Conservation (phyloP, 2,113 vertebrate genomes). For the Opisthocomus hoazin region DNA sequence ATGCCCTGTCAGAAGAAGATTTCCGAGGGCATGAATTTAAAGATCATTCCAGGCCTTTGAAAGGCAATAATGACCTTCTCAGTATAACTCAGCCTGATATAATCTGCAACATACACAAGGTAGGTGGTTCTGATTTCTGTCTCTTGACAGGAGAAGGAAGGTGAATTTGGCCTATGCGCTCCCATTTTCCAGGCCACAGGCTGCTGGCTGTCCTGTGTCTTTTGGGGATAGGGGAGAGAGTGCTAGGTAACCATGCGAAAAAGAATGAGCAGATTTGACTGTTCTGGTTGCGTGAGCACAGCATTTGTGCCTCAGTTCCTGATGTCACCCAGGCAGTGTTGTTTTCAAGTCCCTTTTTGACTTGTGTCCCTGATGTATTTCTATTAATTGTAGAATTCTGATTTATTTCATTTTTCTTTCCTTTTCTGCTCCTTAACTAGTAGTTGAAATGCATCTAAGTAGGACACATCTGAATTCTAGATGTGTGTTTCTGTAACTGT, state of each 20-base stretch:
- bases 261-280: conserved; percentile 23
- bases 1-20: conserved; percentile 77
- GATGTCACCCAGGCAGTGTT: background rate
- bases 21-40: conserved; percentile 88
- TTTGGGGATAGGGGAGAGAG: background rate
- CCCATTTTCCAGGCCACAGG: background rate
- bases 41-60: conserved; percentile 81
- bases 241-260: background rate
- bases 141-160: background rate
- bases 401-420: background rate
- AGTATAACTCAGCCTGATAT: conserved; percentile 87
- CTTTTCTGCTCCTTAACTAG: background rate
- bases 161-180: background rate
- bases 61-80: conserved; percentile 95
- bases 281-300: conserved; percentile 8
- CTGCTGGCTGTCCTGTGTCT: background rate
- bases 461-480: conserved; percentile 1
- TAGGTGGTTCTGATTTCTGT: conserved; percentile 42
- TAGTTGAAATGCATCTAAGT: background rate
- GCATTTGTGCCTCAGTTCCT: background rate
- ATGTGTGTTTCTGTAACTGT: background rate
- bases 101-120: conserved; percentile 92
- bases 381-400: background rate
- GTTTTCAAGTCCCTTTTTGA: background rate
- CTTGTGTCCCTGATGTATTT: background rate